Base-by-base conservation (phyloP, 2,888 invertebrate species). In the Athalia rosae region DNA sequence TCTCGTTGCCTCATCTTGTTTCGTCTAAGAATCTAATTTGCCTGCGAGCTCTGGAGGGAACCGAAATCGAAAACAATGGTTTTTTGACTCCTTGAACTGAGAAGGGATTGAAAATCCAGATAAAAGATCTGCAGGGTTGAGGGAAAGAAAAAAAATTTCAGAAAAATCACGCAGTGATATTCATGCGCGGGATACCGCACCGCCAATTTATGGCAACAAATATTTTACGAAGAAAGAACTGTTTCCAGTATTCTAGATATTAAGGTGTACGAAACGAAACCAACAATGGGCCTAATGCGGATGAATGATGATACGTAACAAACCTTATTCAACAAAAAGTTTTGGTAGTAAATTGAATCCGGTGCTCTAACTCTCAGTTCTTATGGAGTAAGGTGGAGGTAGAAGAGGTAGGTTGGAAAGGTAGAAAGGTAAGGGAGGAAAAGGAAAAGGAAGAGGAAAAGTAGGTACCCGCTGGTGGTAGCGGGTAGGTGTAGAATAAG, bases 331-430 rank as follows among this genome's bases (percentile, higher is more conserved):
- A 81, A 82, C 79, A 82, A 82, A 84, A 85, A 83, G 79, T 84
- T 87, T 86, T 83, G 82, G 80, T 80, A 81, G 82, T 85, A 85
- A 86, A 86, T 86, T 85, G 84, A 87, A 87, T 87, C 82, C 80
- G 77, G 77, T 81, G 81, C 83, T 83, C 73, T 47, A 47, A n/a
- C 59, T 74, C 59, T 48, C 53, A 41, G 61, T 62, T 61, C 61
- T 74, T 56, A 28, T 28, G 48, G 50, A 41, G 15, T 7, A 28
- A 43, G 15, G 67, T 50, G 15, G 53, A 50, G 50, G 50, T 13
- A n/a, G 69, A n/a, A n/a, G 56, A 28, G 28, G 28, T 28, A 28
- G 28, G 28, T 28, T 28, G 28, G 28, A 28, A 28, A 28, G 28
- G 28, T 28, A 28, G 28, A 28, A 28, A 28, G 28, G 28, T 28